Base-by-base conservation (phyloP, 2,797 vertebrate species). In the Pogoniulus pusillus region DNA sequence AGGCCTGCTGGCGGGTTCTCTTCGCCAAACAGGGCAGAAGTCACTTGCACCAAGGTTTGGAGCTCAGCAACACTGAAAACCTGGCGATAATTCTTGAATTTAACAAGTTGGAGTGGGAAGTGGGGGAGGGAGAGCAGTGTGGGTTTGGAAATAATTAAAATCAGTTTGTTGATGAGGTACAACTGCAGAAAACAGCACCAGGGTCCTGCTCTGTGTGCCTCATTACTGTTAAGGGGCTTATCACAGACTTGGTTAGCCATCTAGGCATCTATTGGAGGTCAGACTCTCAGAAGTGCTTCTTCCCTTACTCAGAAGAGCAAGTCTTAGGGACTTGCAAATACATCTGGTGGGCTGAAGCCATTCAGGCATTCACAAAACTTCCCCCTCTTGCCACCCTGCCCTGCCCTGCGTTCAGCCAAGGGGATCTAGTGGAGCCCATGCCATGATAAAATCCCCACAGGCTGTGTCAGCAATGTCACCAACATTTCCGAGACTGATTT, bases 101-200 rank as follows among this genome's bases (percentile, higher is more conserved):
- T 57, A 47, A 53, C 0, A 0, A 27, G 16, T 1, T 1, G 5
- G 11, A 18, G 7, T 3, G 3, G 6, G 3, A 6, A 0, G 47
- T 20, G 22, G 47, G 7, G 47, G 12, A 39, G 47, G 12, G 23
- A 16, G 16, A 17, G 41, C 10, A 41, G 41, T 41, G 41, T 41
- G 41, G 41, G 41, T 41, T 41, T 41, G 41, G 47, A 49, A 49
- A 49, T 49, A 49, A 49, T 49, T 24, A 49, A 49, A 49, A 24
- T 49, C 23, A 54, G 29, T 62, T 77, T 41, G 47, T 11, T n/a
- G n/a, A 58, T 73, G 86, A 3, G 12, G n/a, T 88, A 80, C 60
- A 59, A 39, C 71, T 51, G 23, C 16, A 17, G 60, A 15, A 39
- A 89, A 54, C 14, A 32, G 65, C 66, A 64, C 32, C 60, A 66